Conservation (phyloP, 2,113 vertebrate genomes). For the Trinectes maculatus region DNA sequence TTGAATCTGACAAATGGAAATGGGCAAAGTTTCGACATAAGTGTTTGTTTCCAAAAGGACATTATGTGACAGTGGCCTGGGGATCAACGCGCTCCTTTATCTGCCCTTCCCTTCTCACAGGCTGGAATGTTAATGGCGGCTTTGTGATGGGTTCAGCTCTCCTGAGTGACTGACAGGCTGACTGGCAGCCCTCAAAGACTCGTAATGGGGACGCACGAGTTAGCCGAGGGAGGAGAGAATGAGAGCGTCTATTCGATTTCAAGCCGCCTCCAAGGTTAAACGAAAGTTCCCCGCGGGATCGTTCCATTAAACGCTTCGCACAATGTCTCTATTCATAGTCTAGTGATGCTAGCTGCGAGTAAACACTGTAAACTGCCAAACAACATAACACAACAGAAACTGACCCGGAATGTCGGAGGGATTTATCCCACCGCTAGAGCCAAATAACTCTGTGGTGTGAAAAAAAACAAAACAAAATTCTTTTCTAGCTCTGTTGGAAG, state of each 20-base stretch:
- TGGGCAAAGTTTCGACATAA: background rate
- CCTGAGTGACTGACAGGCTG: constrained; percentile 60
- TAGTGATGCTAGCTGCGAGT: background rate
- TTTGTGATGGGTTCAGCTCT: constrained; percentile 61
- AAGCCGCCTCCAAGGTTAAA: constrained; percentile 22
- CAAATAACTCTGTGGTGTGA: background rate
- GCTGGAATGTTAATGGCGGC: constrained; percentile 76
- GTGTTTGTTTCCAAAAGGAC: constrained; percentile 21
- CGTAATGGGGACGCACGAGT: constrained; percentile 13
- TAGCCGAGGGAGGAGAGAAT: constrained; percentile 25
- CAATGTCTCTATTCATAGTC: constrained; percentile 17
- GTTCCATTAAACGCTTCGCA: constrained; percentile 26
- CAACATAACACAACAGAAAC: background rate
- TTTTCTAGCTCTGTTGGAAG: background rate
- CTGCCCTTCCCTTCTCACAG: constrained; percentile 42
- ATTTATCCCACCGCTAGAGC: background rate
- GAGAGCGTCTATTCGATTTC: constrained; percentile 44
- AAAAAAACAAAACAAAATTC: background rate
- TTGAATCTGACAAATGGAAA: too few relatives aligned
- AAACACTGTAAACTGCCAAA: constrained; percentile 5
- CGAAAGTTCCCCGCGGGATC: constrained; percentile 11
- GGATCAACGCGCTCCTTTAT: constrained; percentile 60
- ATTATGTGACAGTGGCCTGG: constrained; percentile 25
- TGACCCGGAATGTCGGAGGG: background rate
- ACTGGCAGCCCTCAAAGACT: constrained; percentile 58